A percentile compares a stretch with the other conserved stretches of the same genome.
phyloP scores from a whole-genome alignment of 1,140 invertebrate genomes.

The Trachymyrmex cornetzi region DNA sequence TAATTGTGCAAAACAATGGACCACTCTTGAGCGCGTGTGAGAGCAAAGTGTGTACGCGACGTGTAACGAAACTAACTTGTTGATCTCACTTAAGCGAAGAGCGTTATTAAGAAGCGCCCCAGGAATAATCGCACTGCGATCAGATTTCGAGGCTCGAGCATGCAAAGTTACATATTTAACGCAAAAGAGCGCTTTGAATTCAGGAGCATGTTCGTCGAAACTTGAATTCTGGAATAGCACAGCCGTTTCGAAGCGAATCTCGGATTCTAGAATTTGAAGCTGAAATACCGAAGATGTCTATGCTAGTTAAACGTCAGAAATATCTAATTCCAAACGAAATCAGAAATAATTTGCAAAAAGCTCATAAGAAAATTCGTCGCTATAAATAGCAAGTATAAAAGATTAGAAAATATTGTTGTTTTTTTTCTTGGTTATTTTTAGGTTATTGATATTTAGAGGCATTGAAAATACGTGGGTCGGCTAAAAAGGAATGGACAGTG shows the following conservation, averaged over 20 bases:
- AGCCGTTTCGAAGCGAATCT: conserved; percentile 17
- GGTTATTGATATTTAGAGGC: neutral
- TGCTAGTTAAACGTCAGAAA: conserved; percentile 9
- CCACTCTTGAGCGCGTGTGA: neutral
- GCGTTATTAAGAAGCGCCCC: conserved; percentile 37
- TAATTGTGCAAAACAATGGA: conserved; percentile 52
- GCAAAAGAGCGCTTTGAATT: conserved; percentile 18
- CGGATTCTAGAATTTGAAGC: conserved; percentile 9
- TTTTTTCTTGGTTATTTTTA: neutral
- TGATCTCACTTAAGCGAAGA: conserved; percentile 48
- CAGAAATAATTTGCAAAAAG: neutral
- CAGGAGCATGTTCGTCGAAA: neutral
- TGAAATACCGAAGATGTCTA: conserved; percentile 25
- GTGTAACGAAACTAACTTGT: conserved; percentile 58
- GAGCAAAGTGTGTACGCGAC: conserved; percentile 21
- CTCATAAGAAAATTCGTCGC: neutral
- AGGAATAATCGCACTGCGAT: conserved; percentile 21
- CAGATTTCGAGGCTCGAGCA: neutral
- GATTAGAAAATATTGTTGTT: neutral
- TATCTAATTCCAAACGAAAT: neutral
- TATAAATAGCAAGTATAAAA: neutral
- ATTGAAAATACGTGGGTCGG: neutral
- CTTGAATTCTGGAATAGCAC: neutral
- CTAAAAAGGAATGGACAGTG: too few relatives aligned
- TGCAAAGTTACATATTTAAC: neutral